phyloP scores from a whole-genome alignment of 2,888 invertebrate species.

The Drosophila mayaguana region DNA sequence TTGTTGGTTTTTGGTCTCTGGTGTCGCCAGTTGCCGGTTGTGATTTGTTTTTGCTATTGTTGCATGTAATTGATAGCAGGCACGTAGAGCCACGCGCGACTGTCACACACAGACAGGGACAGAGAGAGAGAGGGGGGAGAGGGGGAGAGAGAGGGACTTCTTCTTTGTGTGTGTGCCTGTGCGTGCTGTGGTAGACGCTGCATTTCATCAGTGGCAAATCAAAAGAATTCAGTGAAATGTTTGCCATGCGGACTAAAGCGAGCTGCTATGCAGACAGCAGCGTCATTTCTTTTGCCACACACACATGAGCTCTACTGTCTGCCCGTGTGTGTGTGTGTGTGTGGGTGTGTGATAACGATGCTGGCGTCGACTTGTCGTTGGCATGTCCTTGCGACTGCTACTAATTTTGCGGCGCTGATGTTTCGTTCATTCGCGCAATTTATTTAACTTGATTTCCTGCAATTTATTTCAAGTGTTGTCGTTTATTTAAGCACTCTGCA shows the following conservation, averaged over 20 bases:
- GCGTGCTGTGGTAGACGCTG: conserved; percentile 1
- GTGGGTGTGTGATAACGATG: conserved; percentile 33
- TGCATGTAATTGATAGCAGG: conserved; percentile 49
- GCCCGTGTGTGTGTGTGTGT: neutral
- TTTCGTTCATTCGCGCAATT: conserved; percentile 73
- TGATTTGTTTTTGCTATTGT: conserved; percentile 42
- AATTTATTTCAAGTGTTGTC: conserved; percentile 81
- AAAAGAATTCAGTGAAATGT: conserved; percentile 48
- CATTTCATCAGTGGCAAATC: conserved; percentile 54
- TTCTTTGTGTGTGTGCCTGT: conserved; percentile 14
- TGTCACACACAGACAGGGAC: conserved; percentile 1
- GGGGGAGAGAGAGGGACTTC: neutral
- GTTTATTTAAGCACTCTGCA: conserved; percentile 76
- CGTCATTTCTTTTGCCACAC: conserved; percentile 18
- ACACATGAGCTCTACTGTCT: neutral
- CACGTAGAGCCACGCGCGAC: conserved; percentile 44
- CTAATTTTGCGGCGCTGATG: conserved; percentile 59
- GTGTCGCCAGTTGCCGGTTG: conserved; percentile 26
- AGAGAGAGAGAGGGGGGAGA: neutral
- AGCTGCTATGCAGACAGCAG: conserved; percentile 9
- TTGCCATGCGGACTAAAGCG: conserved; percentile 38
- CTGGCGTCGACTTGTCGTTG: conserved; percentile 41
- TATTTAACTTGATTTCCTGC: conserved; percentile 81
- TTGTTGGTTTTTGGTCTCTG: conserved; percentile 8
- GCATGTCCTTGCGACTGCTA: conserved; percentile 35